These are phyloP conservation scores for Vidua macroura DNA, from an alignment of 2,113 vertebrate species.

Conservation along the genomic window DNA sequence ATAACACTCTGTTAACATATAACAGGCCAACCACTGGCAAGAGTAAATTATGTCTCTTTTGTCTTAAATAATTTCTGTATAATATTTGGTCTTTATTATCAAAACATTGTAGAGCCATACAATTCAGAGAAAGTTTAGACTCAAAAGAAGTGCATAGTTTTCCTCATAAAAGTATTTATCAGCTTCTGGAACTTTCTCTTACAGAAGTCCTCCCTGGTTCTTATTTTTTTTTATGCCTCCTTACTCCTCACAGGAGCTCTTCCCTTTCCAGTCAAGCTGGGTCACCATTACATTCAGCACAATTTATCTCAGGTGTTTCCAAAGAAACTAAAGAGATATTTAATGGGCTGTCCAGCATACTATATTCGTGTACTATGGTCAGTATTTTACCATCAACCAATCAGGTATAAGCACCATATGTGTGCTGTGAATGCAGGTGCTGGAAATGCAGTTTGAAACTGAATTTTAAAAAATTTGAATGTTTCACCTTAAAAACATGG, in stretches of 20 bases:
- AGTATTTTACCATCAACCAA: neutral
- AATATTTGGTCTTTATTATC: neutral
- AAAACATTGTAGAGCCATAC: neutral
- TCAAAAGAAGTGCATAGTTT: neutral
- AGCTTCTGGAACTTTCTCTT: neutral
- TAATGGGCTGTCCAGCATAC: neutral
- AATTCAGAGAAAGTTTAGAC: neutral
- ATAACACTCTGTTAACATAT: neutral
- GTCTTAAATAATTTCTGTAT: neutral
- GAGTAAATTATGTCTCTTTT: neutral
- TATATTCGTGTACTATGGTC: neutral
- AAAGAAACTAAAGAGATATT: neutral
- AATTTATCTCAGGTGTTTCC: neutral
- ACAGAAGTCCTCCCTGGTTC: neutral
- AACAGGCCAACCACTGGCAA: neutral
- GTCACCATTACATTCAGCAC: neutral
- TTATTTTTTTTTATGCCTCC: neutral
- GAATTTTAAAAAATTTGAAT: neutral
- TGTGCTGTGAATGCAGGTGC: neutral
- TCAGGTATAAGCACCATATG: neutral
- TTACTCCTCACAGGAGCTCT: neutral
- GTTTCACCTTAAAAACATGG: neutral
- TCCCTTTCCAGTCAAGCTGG: neutral
- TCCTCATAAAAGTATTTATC: neutral
- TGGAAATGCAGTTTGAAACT: neutral